Evolutionary conservation across 2,113 vertebrate genomes (phyloP).

Genomic region (Anoplopoma fimbria): DNA sequence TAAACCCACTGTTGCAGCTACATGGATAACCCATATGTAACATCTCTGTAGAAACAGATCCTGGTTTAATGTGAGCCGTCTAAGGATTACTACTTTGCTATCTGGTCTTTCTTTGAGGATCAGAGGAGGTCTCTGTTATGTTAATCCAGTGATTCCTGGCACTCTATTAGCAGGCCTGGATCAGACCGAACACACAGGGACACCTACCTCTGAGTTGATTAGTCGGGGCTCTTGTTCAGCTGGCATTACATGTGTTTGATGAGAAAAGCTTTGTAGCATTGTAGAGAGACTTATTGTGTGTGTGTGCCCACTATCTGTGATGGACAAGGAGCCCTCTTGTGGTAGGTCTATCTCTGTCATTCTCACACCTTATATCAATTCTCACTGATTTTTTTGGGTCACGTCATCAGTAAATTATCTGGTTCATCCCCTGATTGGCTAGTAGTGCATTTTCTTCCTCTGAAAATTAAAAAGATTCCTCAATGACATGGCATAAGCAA

Average conservation of each 20-base stretch:
- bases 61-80: constrained; percentile 43
- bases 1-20: background rate
- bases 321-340: constrained; percentile 42
- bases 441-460: background rate
- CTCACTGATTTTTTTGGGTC: background rate
- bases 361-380: background rate
- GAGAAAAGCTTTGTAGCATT: constrained; percentile 31
- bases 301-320: background rate
- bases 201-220: constrained; percentile 66
- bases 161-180: constrained; percentile 63
- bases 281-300: constrained; percentile 17
- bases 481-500: background rate
- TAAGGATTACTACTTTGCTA: constrained; percentile 64
- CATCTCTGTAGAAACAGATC: constrained; percentile 15
- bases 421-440: background rate
- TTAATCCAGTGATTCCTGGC: constrained; percentile 70
- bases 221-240: constrained; percentile 60
- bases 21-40: constrained; percentile 11
- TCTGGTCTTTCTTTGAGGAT: constrained; percentile 66
- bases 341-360: background rate
- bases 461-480: background rate
- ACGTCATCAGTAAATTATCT: background rate
- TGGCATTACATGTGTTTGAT: constrained; percentile 64
- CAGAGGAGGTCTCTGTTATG: constrained; percentile 69
- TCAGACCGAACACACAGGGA: constrained; percentile 54